Evolutionary conservation across 2,113 vertebrate genomes (phyloP), one percentile per base, ranked within the genome.

Genomic region (Anser brachyrhynchus): DNA sequence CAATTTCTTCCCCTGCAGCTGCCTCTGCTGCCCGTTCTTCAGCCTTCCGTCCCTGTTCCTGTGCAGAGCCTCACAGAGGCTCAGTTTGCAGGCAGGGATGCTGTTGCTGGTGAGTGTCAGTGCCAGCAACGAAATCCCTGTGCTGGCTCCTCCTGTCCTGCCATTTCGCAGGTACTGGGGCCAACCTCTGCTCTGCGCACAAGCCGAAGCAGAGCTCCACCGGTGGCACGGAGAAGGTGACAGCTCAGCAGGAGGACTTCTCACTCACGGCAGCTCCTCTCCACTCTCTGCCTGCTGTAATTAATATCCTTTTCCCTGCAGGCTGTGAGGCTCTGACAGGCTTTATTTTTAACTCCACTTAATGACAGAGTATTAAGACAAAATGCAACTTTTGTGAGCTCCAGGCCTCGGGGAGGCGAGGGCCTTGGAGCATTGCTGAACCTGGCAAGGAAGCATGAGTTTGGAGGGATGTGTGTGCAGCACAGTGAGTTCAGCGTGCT

Each of bases 341-440:
- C 94, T 96, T 96, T 97, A 96, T 97, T 97, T 96, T 97, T 96
- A 96, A 94, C 92, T 96, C 92, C 87, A 91, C 87, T 96, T 96
- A 97, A 97, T 96, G 91, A 90, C 90, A 93, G 89, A 78, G 96
- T 95, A 93, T 94, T 95, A 96, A 96, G 92, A 89, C 61, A 89
- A 96, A 97, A 97, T 78, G 76, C 90, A 90, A 87, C 80, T 97
- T 95, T 28, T 22, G 92, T 72, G 88, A 81, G 85, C 84, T 94
- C 74, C 74, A 78, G 92, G 78, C 72, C 75, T 55, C 21, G 55
- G 74, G 76, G 89, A 87, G 89, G 92, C 6, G 81, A 29, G 73
- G 85, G 37, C 49, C 90, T 55, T 2, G 35, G 65, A 52, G 6
- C 4, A 2, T 52, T 43, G 84, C 87, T 44, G 35, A 65, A 49